Base-by-base conservation (phyloP, 1,140 invertebrate species). In the Odontomachus brunneus region DNA sequence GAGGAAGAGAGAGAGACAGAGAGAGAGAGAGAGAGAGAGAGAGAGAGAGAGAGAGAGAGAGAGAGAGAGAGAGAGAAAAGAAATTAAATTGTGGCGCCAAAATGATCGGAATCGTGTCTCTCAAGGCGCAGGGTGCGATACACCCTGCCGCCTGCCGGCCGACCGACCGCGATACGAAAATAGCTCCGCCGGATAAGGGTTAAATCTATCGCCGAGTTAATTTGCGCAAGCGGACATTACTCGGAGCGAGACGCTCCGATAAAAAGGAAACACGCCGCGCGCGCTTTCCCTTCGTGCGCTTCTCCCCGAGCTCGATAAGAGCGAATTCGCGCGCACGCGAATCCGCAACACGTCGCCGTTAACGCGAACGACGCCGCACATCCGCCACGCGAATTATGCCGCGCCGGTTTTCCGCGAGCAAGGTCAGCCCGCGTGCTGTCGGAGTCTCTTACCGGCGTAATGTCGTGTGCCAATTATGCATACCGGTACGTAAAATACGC, bases 321-420 rank as follows among this genome's bases (percentile, higher is more conserved):
- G 22, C 65, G 12, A 71, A 71, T 57, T 7, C 38, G 38, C 38
- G 38, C 38, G 66, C 63, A 69, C 22, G 73, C 60, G 29, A n/a
- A 22, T n/a, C 55, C 71, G 22, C 55, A 74, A 60, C 17, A 48
- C 55, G 26, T 44, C 38, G 38, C 38, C 59, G 59, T 44, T 48
- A 75, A 75, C 62, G 49, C 74, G 49, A 66, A 76, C 62, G 75
- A 76, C 48, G 60, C n/a, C 69, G 53, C 12, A 29, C 29, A 67
- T 80, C 75, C 65, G 75, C 65, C 75, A 33, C 22, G 57, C n/a
- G 33, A 80, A 80, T 80, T 80, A 80, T 80, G 65, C 75, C 75
- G 65, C 51, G 62, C 49, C 49, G 60, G 48, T 80, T 80, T 44
- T 71, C 53, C 75, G 75, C 69, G 75, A 80, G 75, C 75, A 80